Evolutionary conservation across 1,140 invertebrate genomes (phyloP), one percentile per base, ranked within the genome.

Genomic region (Conopomorpha cramerella): DNA sequence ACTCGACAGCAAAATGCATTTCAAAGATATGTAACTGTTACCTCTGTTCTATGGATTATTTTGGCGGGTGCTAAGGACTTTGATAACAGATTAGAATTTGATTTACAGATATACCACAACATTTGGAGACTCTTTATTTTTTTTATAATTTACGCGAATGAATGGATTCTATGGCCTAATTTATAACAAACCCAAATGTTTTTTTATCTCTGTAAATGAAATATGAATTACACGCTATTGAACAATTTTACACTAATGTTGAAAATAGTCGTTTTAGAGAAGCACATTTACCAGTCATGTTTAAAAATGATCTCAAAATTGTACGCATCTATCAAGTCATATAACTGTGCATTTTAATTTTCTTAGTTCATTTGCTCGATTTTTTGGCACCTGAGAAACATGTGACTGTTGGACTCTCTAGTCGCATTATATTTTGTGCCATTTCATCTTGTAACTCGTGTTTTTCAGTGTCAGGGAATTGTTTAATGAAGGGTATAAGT

Each of bases 221-320:
- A n/a, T n/a, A n/a, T n/a, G n/a, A n/a, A n/a, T n/a, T n/a, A n/a
- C n/a, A n/a, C n/a, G n/a, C n/a, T n/a, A n/a, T n/a, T n/a, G n/a
- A n/a, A n/a, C n/a, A n/a, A n/a, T n/a, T n/a, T n/a, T n/a, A n/a
- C n/a, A n/a, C n/a, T n/a, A n/a, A n/a, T n/a, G n/a, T n/a, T n/a
- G n/a, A n/a, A n/a, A 23, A 23, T 23, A 23, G 19, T 6, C 4
- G 10, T 23, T 6, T 23, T 6, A 23, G 4, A 23, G 19, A 23
- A 6, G 19, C 19, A 23, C 19, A 23, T 23, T n/a, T 23, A 23
- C 19, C 19, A 23, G 19, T 23, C 19, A 23, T 23, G 4, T 23
- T 23, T 23, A 23, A 23, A n/a, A n/a, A 35, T 72, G 64, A 68
- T 68, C 67, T 72, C 67, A 68, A 64, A 62, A 59, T 60, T 54